phyloP scores from a whole-genome alignment of 92 coral and sea anemone species.

The Siderastrea radians region DNA sequence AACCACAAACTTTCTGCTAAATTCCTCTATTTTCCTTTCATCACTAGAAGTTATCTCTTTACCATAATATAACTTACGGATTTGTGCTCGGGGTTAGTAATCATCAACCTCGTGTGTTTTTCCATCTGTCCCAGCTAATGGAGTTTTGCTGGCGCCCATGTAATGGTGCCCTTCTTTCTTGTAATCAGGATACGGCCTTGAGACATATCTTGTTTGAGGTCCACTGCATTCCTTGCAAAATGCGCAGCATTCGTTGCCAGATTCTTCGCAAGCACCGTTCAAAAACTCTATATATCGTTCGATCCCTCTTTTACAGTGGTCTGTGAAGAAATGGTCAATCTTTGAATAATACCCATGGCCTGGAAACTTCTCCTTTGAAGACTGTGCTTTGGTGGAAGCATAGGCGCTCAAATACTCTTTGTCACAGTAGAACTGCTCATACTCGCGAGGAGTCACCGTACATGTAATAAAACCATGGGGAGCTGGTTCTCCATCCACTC shows the following conservation, averaged over 20 bases:
- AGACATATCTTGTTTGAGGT: conserved; percentile 51
- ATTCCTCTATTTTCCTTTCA: conserved; percentile 47
- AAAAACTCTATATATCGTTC: conserved; percentile 74
- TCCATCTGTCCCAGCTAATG: conserved; percentile 37
- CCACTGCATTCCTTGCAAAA: conserved; percentile 66
- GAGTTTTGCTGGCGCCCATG: conserved; percentile 56
- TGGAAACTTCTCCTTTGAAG: conserved; percentile 34
- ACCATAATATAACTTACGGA: conserved; percentile 21
- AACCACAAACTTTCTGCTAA: conserved; percentile 50
- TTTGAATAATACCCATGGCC: conserved; percentile 51
- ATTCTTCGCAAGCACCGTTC: conserved; percentile 62
- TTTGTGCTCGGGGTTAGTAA: conserved; percentile 67
- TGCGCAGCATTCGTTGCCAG: conserved; percentile 51
- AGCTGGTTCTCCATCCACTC: conserved; percentile 80
- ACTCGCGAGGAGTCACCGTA: conserved; percentile 34
- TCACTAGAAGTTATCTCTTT: conserved; percentile 43
- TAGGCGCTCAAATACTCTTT: conserved; percentile 34
- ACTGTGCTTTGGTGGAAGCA: conserved; percentile 43
- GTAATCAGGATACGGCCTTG: conserved; percentile 70
- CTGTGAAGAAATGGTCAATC: conserved; percentile 33
- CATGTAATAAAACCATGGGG: conserved; percentile 58
- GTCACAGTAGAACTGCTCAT: conserved; percentile 47
- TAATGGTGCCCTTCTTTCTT: conserved; percentile 51
- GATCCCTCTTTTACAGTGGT: conserved; percentile 58
- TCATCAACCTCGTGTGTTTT: conserved; percentile 53